phyloP scores from a whole-genome alignment of 2,888 invertebrate species.

The Ornithoptera alexandrae region DNA sequence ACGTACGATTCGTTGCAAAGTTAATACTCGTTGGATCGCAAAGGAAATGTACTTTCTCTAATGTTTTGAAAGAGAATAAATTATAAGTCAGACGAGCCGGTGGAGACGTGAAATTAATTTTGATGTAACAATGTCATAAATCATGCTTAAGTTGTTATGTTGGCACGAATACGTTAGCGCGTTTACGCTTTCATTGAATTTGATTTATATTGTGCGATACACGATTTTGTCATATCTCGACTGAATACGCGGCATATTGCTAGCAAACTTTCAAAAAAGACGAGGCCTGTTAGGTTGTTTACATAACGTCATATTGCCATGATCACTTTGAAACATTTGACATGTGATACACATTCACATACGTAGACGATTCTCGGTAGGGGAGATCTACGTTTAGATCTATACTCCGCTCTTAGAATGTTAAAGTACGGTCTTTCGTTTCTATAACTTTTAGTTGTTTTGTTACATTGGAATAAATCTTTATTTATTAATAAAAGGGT shows the following conservation, averaged over 20 bases:
- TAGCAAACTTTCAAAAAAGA: background rate
- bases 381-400: too few relatives aligned
- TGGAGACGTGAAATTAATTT: conserved; percentile 36
- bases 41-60: conserved; percentile 28
- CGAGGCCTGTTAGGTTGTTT: too few relatives aligned
- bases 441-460: too few relatives aligned
- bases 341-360: too few relatives aligned
- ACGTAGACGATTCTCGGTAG: too few relatives aligned
- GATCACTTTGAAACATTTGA: too few relatives aligned
- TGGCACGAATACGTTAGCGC: conserved; percentile 24
- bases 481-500: too few relatives aligned
- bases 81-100: conserved; percentile 32
- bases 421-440: too few relatives aligned
- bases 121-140: conserved; percentile 27
- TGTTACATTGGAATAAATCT: too few relatives aligned
- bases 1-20: conserved; percentile 15
- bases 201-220: conserved; percentile 21
- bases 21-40: conserved; percentile 15
- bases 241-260: background rate
- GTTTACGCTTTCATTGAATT: conserved; percentile 9
- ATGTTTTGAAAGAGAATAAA: conserved; percentile 29
- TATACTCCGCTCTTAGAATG: too few relatives aligned
- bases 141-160: conserved; percentile 28
- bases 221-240: conserved; percentile 1
- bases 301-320: too few relatives aligned